These are phyloP conservation scores for Sarcophaga bullata DNA, from an alignment of 1,140 invertebrate genomes.

Conservation along the genomic window DNA sequence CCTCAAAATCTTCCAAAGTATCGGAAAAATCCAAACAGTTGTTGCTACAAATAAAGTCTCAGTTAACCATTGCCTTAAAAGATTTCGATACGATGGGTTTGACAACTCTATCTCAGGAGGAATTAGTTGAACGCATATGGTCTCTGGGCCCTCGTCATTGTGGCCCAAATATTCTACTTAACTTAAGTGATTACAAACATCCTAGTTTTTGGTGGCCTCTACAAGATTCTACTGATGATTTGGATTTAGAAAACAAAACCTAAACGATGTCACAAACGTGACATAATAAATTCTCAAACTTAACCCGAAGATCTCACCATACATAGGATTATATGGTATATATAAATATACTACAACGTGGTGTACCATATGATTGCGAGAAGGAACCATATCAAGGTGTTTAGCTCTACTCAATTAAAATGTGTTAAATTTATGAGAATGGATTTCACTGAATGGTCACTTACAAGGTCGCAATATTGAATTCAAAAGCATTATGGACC, in stretches of 20 bases:
- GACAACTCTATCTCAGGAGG: slow-evolving; percentile 25
- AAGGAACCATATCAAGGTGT: no score
- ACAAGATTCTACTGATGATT: slow-evolving; percentile 2
- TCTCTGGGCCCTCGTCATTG: slow-evolving; percentile 89
- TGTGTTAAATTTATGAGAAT: no score
- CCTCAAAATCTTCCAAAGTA: slow-evolving; percentile 49
- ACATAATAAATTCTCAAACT: no score
- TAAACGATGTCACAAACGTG: no score
- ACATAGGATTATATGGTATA: no score
- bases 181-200: slow-evolving; percentile 71
- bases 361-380: no score
- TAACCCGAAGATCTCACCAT: no score
- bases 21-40: slow-evolving; percentile 52
- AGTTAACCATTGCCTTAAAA: slow-evolving; percentile 73
- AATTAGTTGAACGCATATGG: slow-evolving; percentile 81
- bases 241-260: slow-evolving; percentile 40
- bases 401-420: no score
- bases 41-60: slow-evolving; percentile 70
- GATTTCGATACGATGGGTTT: slow-evolving; percentile 55
- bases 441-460: no score
- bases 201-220: slow-evolving; percentile 61
- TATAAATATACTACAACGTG: no score
- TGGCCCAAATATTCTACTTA: slow-evolving; percentile 90
- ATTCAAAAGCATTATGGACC: no score
- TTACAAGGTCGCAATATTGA: no score